Evolutionary conservation across 2,797 vertebrate genomes (phyloP), one percentile per base, ranked within the genome.

Genomic region (Alcedo atthis): DNA sequence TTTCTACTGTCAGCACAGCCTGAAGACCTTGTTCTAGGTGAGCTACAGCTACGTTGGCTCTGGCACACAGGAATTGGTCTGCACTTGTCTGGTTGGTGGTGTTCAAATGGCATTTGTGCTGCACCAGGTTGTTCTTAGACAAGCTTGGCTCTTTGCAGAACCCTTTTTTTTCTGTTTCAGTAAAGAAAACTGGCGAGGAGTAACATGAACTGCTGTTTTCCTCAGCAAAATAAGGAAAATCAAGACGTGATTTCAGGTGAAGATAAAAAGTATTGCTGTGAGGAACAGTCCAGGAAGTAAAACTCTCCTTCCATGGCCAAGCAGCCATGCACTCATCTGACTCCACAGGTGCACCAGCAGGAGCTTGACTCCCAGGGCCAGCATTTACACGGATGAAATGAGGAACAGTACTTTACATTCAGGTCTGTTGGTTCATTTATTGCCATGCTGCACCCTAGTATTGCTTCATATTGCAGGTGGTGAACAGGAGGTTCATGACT

Each of bases 391-490:
- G 51, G 66, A 91, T 66, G 58, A 64, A 90, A 57, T 83, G 8
- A 80, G 51, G 64, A 71, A 80, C 8, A 78, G 70, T 87, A 86
- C 80, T 69, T 81, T 75, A 89, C 83, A 87, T 94, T 95, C 85
- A 84, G 92, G 92, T 95, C 87, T 93, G 89, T 93, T 84, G 89
- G 62, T 93, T 67, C 78, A 59, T 53, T 89, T 95, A 91, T 84
- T 95, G 93, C 74, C 53, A 33, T 67, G 59, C 85, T 91, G 80
- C 91, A 89, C 82, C 32, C 1, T 37, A 45, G 90, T 94, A 95
- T 93, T 96, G 93, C 95, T 95, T 94, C 67, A 12, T 73, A 69
- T 63, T 62, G 30, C 1, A 2, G 71, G n/a, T 53, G 77, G 15
- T 55, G 82, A 85, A 81, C 66, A 68, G 69, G 70, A 91, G 32